A percentile compares a stretch with the other conserved stretches of the same genome.
Evolutionary conservation across 2,113 vertebrate species (phyloP).

Genomic region (Capreolus pygargus): DNA sequence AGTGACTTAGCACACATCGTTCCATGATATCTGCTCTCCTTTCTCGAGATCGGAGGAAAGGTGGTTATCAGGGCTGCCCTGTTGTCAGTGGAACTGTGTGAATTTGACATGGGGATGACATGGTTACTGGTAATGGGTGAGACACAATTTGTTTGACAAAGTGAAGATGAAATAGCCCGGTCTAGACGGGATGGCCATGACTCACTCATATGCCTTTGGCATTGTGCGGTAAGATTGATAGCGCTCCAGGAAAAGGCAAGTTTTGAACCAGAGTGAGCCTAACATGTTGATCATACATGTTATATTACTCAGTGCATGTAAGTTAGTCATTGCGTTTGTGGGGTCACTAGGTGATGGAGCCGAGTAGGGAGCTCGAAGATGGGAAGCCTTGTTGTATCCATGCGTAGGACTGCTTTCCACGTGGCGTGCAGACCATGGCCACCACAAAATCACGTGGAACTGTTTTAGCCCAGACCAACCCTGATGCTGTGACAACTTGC

Average conservation of each 20-base stretch:
- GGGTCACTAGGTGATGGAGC: background rate
- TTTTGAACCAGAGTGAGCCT: background rate
- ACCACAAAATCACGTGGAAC: background rate
- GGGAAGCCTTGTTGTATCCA: background rate
- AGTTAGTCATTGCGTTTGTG: background rate
- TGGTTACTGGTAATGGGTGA: background rate
- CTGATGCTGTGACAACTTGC: background rate
- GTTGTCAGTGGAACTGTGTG: background rate
- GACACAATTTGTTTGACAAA: conserved; percentile 35
- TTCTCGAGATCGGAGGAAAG: background rate
- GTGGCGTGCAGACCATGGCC: background rate
- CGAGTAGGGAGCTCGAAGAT: background rate
- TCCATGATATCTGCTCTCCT: background rate
- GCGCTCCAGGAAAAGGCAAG: background rate
- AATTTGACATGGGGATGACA: background rate
- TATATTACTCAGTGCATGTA: background rate
- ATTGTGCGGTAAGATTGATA: background rate
- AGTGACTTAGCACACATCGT: background rate
- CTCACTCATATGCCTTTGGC: background rate
- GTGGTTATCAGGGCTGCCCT: background rate
- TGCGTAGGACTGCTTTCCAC: background rate
- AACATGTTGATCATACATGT: conserved; percentile 6
- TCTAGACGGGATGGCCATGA: conserved; percentile 45
- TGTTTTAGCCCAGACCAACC: background rate
- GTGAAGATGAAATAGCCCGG: conserved; percentile 41